These are phyloP conservation scores for Leucosticte australis DNA, from an alignment of 2,113 vertebrate species.

Conservation along the genomic window DNA sequence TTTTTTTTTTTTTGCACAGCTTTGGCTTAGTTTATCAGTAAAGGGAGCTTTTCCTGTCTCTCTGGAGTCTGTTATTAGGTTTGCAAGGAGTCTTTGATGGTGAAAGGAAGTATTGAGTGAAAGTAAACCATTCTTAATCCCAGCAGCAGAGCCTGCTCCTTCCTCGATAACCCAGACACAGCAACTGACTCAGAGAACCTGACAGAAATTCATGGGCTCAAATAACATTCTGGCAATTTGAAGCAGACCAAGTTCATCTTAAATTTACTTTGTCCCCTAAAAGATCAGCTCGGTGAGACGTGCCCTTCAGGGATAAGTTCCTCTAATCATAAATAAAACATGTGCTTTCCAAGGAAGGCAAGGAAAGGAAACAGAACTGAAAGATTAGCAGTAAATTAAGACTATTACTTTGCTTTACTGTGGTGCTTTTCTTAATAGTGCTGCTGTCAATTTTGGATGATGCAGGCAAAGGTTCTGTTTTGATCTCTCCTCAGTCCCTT, in stretches of 20 bases:
- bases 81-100: neutral
- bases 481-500: neutral
- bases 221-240: neutral
- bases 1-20: neutral
- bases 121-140: neutral
- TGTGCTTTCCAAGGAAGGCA: neutral
- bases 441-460: neutral
- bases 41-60: neutral
- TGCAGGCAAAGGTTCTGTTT: neutral
- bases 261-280: constrained; percentile 44
- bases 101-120: neutral
- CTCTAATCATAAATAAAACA: constrained; percentile 49
- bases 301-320: constrained; percentile 55
- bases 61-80: neutral
- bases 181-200: neutral
- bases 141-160: neutral
- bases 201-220: neutral
- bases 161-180: neutral
- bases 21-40: neutral
- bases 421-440: neutral
- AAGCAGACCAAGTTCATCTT: constrained; percentile 5
- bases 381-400: constrained; percentile 55
- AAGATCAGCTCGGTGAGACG: constrained; percentile 11
- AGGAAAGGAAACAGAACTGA: constrained; percentile 5
- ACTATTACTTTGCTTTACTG: constrained; percentile 4